Evolutionary conservation across 2,888 invertebrate species (phyloP), one percentile per base, ranked within the genome.

Genomic region (Caenorhabditis imperialis): DNA sequence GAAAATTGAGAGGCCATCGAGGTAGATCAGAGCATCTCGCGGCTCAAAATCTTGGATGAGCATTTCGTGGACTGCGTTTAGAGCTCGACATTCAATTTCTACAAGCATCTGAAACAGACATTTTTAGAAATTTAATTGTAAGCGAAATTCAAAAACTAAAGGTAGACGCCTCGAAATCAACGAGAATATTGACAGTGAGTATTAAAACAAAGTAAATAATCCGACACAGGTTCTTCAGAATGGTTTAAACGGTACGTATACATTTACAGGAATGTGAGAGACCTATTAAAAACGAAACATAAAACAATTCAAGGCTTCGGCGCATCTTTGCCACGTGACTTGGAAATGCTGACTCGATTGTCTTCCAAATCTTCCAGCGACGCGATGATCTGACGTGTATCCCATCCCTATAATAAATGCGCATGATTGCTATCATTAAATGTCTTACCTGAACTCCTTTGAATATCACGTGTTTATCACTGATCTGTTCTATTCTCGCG

Each of bases 361-460:
- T 74, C 75, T 25, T 54, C 71, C 16, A 79, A 48, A 77, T 79
- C 79, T 16, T 72, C 55, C 22, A 44, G 42, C 20, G 79, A 70
- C 1, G 79, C 79, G 7, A 63, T 50, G 12, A 79, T 58, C 51
- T 77, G 77, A 16, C 79, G 70, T 33, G 61, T 61, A 48, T 79
- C 79, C 77, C 77, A 79, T 12, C 47, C 20, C 60, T 65, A 45
- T n/a, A n/a, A n/a, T n/a, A n/a, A n/a, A n/a, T n/a, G n/a, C 27
- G 18, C 18, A 18, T 23, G 20, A 23, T 18, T 50, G 18, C 12
- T 33, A 20, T 23, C 10, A 18, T 23, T 44, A n/a, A 12, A 1
- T 10, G n/a, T 42, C 38, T 44, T 25, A 60, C 65, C n/a, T 61
- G 35, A 10, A 25, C 42, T 20, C 58, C 76, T 55, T 76, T 76